Evolutionary conservation across 1,140 invertebrate species (phyloP), one percentile per base, ranked within the genome.

Genomic region (Drosophila miranda): DNA sequence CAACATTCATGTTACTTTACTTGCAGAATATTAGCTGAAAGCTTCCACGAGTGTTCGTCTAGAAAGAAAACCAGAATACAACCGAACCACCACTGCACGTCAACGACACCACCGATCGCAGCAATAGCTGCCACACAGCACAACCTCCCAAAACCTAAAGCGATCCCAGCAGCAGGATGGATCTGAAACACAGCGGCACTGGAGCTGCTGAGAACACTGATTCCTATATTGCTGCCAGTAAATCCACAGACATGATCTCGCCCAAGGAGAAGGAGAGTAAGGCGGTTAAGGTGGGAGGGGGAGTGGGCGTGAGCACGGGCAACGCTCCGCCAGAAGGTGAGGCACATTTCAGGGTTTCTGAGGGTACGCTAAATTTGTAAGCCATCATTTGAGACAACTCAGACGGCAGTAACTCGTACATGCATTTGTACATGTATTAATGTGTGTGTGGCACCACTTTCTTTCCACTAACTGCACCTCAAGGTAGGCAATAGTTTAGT

Each of bases 221-320:
- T 53, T 64, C 68, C 49, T 90, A 89, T 51, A 77, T 90, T 48
- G 75, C 69, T n/a, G 61, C 69, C 41, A 90, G 90, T 55, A 90
- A 90, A 55, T 91, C 90, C 60, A 89, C 90, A 52, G 90, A 91
- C 63, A 76, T 90, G 75, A 91, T 90, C 49, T 61, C 83, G 61
- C 78, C 83, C 66, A 88, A 82, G 61, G 83, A 82, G 9, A 87
- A 87, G 66, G 82, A 87, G 45, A 77, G 43, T 51, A 71, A 78
- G 45, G 48, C 28, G 30, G 42, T 52, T 19, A 76, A 73, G 41
- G 66, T 4, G 34, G 34, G 34, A 30, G 28, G 7, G 28, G 28
- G 28, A 38, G 34, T 38, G 34, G 34, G 34, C 34, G 34, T 13
- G 9, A 13, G 30, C 0, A 52, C 42, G 21, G 55, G 45, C n/a